Base-by-base conservation (phyloP, 1,140 invertebrate genomes). In the Drosophila sturtevanti region DNA sequence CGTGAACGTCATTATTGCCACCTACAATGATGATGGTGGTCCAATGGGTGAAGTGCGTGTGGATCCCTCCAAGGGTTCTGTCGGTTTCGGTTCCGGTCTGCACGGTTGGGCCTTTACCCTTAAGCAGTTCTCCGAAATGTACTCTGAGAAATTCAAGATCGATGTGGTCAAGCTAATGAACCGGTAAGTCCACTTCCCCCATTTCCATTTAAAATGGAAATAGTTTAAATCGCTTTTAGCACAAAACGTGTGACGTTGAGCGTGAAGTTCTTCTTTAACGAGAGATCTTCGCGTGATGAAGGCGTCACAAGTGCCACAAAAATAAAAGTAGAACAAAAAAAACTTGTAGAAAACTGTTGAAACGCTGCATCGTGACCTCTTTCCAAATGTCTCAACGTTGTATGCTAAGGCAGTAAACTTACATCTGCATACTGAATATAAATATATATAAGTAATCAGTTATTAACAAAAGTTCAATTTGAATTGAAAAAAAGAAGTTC, bases 21-120 rank as follows among this genome's bases (percentile, higher is more conserved):
- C 99, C n/a, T 99, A 99, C 93, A 96, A 96, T 79, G 98, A 99
- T 79, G 98, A 99, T 85, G 94, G 95, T 90, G 98, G 98, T 74
- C 99, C 99, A 41, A 99, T 99, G 99, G 99, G 99, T 92, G 97
- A 99, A 94, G 97, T 99, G 68, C 95, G 97, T 84, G 98, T 99
- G 80, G 98, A 99, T 92, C 98, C 98, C 62, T 97, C 97, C 93
- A 98, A 98, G 93, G 99, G 99, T 91, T 99, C 98, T 72, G 99
- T 99, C 74, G 99, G 99, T 92, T 99, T 99, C 93, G 99, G 99
- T 72, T 99, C 99, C 37, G 99, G 97, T 91, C 96, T 99, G 59
- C 99, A 99, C 92, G 98, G 99, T 62, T 99, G 99, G 99, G 99
- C 99, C 61, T 99, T 99, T 92, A 99, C 99, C 59, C 94, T 99